These are phyloP conservation scores for Marmota flaviventris DNA, from an alignment of 2,113 vertebrate species.

Conservation along the genomic window DNA sequence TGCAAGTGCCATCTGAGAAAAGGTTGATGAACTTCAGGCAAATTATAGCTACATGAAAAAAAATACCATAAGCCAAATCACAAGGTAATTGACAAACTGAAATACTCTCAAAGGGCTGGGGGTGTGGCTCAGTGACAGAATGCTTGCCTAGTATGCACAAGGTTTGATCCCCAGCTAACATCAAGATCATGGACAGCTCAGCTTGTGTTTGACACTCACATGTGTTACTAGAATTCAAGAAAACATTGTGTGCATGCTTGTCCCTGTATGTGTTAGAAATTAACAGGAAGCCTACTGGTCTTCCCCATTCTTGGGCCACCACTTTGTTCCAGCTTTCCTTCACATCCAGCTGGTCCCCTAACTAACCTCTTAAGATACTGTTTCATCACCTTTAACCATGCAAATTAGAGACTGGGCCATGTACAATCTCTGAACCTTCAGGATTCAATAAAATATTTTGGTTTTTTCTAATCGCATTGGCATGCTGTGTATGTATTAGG, in stretches of 20 bases:
- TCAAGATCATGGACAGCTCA: not conserved
- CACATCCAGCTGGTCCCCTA: not conserved
- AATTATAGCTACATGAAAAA: not conserved
- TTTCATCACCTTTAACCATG: not conserved
- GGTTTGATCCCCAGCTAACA: too few relatives aligned
- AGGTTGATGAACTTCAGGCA: not conserved
- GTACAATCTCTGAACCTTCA: not conserved
- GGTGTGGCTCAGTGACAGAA: too few relatives aligned
- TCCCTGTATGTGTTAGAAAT: not conserved
- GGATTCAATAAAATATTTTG: not conserved
- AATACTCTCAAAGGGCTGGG: too few relatives aligned
- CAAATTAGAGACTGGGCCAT: not conserved
- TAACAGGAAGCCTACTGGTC: not conserved
- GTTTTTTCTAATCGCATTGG: not conserved
- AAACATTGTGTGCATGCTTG: not conserved
- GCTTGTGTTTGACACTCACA: not conserved
- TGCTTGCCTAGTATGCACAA: too few relatives aligned
- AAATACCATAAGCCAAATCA: not conserved
- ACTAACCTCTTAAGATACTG: not conserved
- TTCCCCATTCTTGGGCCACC: not conserved
- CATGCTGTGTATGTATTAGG: not conserved
- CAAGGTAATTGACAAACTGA: not conserved
- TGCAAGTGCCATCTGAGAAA: not conserved
- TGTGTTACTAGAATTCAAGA: not conserved
- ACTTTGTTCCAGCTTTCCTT: not conserved